Base-by-base conservation (phyloP, 2,888 invertebrate genomes). In the Nematopogon swammerdamellus region DNA sequence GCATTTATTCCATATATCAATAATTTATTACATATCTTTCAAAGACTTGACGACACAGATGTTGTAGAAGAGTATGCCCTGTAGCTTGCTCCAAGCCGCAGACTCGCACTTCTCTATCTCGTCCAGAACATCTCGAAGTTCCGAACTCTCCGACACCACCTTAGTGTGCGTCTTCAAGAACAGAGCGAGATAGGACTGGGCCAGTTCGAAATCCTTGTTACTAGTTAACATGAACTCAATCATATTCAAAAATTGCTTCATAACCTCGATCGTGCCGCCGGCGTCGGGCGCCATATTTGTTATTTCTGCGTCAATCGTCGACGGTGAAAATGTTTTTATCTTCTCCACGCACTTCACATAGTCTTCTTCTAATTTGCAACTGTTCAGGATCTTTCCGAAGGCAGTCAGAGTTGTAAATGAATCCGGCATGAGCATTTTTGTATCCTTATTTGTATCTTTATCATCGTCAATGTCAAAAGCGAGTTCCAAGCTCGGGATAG, bases 261-360 rank as follows among this genome's bases (percentile, higher is more conserved):
- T 84, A 1, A 92, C 76, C 20, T 82, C 73, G 5, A 83, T 61
- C 0, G 88, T 87, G 0, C 90, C 92, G 4, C 89, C 91, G 0
- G 81, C 82, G 50, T 90, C 88, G 0, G 90, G 87, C 18, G 87
- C 81, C 60, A 97, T 72, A 16, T 88, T 88, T 51, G 89, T 86
- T 8, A 97, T 84, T 80, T 97, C 97, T 48, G 88, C 85, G 67
- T 97, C 96, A 19, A 96, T 86, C 56, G 88, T 85, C 1, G 93
- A 89, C 0, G 96, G 94, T 0, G 93, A 87, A 56, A 94, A 68
- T 1, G 72, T 67, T 64, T 91, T 92, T 53, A 82, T 74, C 55
- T 69, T 75, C 16, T 84, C 81, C 18, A 94, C 73, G 52, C 85
- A 83, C 10, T 69, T 61, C 0, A 67, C 63, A 62, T 82, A 90